A percentile compares a stretch with the other conserved stretches of the same genome.
Evolutionary conservation across 1,140 invertebrate genomes (phyloP).

Genomic region (Dendroctonus valens): DNA sequence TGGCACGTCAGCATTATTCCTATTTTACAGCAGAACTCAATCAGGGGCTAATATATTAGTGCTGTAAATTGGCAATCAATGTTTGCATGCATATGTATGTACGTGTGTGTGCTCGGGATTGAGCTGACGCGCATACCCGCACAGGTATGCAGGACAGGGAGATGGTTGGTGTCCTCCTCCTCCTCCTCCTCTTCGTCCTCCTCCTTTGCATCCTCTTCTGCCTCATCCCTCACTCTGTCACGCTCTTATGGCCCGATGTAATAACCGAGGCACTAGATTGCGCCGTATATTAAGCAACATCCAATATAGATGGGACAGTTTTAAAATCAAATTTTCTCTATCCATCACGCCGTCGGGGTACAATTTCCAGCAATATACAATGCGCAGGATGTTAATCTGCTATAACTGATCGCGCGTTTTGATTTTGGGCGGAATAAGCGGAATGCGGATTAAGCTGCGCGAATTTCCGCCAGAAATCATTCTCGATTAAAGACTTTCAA

Average conservation of each 20-base stretch:
- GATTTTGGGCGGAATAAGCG: constrained; percentile 42
- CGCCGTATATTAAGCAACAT: constrained; percentile 52
- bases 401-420: constrained; percentile 48
- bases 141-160: constrained; percentile 31
- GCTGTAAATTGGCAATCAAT: constrained; percentile 54
- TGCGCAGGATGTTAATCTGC: constrained; percentile 51
- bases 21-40: constrained; percentile 54
- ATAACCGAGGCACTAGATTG: constrained; percentile 50
- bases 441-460: constrained; percentile 20
- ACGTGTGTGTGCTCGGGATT: constrained; percentile 29
- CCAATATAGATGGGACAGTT: constrained; percentile 51
- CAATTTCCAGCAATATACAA: constrained; percentile 52
- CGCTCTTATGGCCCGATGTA: constrained; percentile 39
- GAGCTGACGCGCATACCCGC: constrained; percentile 22
- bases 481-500: constrained; percentile 25
- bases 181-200: background rate
- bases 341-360: constrained; percentile 48
- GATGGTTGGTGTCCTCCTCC: constrained; percentile 1
- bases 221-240: constrained; percentile 8
- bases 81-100: constrained; percentile 52
- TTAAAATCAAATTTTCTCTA: constrained; percentile 54
- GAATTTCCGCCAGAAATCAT: constrained; percentile 18
- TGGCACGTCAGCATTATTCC: constrained; percentile 52
- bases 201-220: background rate
- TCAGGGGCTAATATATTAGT: constrained; percentile 53